Base-by-base conservation (phyloP, 2,888 invertebrate genomes). In the Acrocyrtus sp. region DNA sequence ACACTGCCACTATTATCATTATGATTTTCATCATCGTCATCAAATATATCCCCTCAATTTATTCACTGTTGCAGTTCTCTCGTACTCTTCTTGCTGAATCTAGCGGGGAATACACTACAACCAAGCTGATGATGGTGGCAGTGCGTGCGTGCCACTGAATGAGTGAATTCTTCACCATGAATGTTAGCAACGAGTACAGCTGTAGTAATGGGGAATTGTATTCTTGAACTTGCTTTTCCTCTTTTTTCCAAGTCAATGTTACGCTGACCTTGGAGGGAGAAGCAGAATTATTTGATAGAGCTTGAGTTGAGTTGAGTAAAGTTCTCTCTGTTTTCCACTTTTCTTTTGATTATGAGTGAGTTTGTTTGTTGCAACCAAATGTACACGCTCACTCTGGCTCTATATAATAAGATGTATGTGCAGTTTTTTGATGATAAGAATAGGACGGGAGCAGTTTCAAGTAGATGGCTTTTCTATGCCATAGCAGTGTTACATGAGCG, bases 211-310 rank as follows among this genome's bases (percentile, higher is more conserved):
- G 17, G 22, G n/a, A n/a, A n/a, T n/a, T n/a, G 41, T 57, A 47
- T n/a, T 57, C 41, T 21, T 66, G 50, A 56, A 39, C 24, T 65
- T 66, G 66, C 66, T 57, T 66, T 66, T 66, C 43, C 48, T 57
- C 48, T 48, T 57, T 66, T 63, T 66, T 66, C 57, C 48, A 65
- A 57, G 66, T 66, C 66, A 65, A 65, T 54, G 65, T 65, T 65
- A 65, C 27, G 54, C 41, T 66, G 66, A 66, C 66, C 66, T 66
- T 66, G 66, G 57, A 51, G 34, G 50, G 61, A 34, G 27, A 17
- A 57, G 48, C 21, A 56, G 41, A 56, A 56, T 41, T 41, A 24
- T 39, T 34, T 8, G 39, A 22, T 41, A n/a, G n/a, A n/a, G n/a
- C n/a, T n/a, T n/a, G n/a, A n/a, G n/a, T n/a, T n/a, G n/a, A n/a